Base-by-base conservation (phyloP, 2,888 invertebrate species). In the Athalia cordata region DNA sequence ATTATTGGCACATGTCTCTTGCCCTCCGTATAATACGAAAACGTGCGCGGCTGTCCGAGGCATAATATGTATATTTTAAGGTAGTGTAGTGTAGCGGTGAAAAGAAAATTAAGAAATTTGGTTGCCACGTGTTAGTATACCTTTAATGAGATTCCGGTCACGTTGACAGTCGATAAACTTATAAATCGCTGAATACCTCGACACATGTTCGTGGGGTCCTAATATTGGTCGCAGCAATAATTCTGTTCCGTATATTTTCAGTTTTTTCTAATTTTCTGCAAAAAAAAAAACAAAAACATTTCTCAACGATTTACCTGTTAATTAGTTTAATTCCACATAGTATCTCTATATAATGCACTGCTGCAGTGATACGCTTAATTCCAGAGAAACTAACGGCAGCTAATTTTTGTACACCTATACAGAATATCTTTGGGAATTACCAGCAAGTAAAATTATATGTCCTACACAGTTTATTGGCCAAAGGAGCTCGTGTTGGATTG, bases 71-170 rank as follows among this genome's bases (percentile, higher is more conserved):
- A 66, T 49, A 66, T n/a, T 9, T 7, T 9, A 49, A 47, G 66
- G 52, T 52, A 7, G 72, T n/a, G 59, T 13, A 29, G 59, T 3
- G 15, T 59, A 47, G 9, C 59, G 29, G 1, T 11, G 8, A 59
- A 70, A 11, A 11, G 52, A 52, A 13, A 62, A 62, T 61, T 45
- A 64, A 62, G 29, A 75, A 62, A 62, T 62, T 62, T 50, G 62
- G 29, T 62, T 52, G 50, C 50, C 75, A 75, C 64, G 62, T 75
- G 75, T 75, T 50, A 77, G 72, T 81, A 75, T 77, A 82, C 77
- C 80, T 84, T 84, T 84, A 85, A 86, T 85, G 84, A 84, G 84
- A 86, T 86, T 86, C 86, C 74, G 62, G 84, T 84, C 86, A 86
- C 86, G 85, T 85, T 81, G 80, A 50, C 68, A 59, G 82, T 83